Evolutionary conservation across 2,113 vertebrate species (phyloP).

Genomic region (Lipophrys pholis): DNA sequence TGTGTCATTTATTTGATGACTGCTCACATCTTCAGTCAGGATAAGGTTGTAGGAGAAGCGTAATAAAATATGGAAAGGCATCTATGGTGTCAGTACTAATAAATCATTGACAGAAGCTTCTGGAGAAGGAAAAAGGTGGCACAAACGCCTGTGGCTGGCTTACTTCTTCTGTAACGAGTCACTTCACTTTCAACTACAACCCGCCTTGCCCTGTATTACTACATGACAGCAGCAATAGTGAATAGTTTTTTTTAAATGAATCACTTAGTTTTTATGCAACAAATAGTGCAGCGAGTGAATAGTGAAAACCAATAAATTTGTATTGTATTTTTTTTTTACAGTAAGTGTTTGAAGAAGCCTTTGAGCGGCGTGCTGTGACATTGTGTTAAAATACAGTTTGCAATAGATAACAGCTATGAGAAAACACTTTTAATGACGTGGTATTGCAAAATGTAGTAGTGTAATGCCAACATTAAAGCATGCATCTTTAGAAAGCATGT

Average conservation of each 20-base stretch:
- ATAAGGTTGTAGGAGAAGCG: constrained; percentile 14
- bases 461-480: too few species aligned
- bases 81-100: constrained; percentile 23
- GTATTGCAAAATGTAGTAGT: too few species aligned
- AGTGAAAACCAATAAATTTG: constrained; percentile 17
- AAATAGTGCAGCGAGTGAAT: too few species aligned
- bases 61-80: constrained; percentile 51
- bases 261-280: too few species aligned
- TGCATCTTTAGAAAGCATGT: not conserved
- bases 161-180: constrained; percentile 15
- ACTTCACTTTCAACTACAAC: not conserved
- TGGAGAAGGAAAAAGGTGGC: constrained; percentile 21
- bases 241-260: not conserved
- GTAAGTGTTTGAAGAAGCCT: constrained; percentile 50
- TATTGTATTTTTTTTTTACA: constrained; percentile 1
- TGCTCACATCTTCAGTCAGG: constrained; percentile 23
- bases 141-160: not conserved
- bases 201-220: constrained; percentile 1
- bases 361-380: not conserved
- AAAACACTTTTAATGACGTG: not conserved
- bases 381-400: too few species aligned
- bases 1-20: constrained; percentile 52
- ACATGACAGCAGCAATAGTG: not conserved
- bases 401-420: too few species aligned
- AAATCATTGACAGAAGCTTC: constrained; percentile 18